A percentile compares a stretch with the other conserved stretches of the same genome.
phyloP scores from a whole-genome alignment of 2,113 vertebrate genomes.

The Aphyosemion australe region DNA sequence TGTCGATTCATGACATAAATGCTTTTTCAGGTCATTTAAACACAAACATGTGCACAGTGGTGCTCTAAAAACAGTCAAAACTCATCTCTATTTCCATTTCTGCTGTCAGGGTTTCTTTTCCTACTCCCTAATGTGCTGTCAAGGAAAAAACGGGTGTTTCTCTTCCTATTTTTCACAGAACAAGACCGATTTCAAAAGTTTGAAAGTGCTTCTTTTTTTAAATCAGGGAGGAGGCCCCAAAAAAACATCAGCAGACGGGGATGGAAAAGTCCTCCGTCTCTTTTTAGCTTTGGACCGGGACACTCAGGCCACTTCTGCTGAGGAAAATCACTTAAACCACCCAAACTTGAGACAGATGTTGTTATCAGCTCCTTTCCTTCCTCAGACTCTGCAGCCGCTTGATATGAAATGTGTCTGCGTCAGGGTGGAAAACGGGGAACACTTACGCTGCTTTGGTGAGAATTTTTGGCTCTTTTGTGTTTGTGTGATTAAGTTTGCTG shows the following conservation, averaged over 20 bases:
- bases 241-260: conserved; percentile 9
- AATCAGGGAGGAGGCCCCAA: conserved; percentile 39
- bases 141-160: conserved; percentile 37
- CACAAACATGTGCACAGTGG: no score
- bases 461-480: background rate
- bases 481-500: no score
- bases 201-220: conserved; percentile 34
- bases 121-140: conserved; percentile 2
- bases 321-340: background rate
- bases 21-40: no score
- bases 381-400: conserved; percentile 1
- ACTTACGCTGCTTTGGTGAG: background rate
- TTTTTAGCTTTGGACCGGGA: background rate
- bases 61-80: no score
- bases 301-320: background rate
- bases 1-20: no score
- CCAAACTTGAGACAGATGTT: conserved; percentile 34
- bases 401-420: conserved; percentile 20
- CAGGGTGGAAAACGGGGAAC: background rate
- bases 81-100: no score
- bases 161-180: conserved; percentile 45
- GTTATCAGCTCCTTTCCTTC: conserved; percentile 36
- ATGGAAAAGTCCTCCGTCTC: background rate
- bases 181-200: conserved; percentile 26
- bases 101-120: conserved; percentile 11